phyloP scores from a whole-genome alignment of 1,140 invertebrate species.

The Heliothis subflexa region DNA sequence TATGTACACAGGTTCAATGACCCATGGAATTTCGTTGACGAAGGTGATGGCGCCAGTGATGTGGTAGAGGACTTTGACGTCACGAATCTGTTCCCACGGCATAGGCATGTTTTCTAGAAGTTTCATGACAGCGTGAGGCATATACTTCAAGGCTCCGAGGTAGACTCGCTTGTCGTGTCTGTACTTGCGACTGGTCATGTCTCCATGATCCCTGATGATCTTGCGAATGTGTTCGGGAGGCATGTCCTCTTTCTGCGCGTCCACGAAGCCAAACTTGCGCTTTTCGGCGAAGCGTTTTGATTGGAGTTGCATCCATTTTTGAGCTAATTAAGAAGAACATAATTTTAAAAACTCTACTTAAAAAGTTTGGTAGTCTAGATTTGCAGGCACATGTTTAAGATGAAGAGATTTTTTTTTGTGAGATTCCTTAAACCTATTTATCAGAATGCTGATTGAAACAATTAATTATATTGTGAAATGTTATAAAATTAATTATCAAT shows the following conservation, averaged over 20 bases:
- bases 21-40: conserved; percentile 99
- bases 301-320: conserved; percentile 99
- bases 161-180: conserved; percentile 99
- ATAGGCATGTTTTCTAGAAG: conserved; percentile 99
- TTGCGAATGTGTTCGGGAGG: conserved; percentile 99
- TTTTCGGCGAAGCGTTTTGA: conserved; percentile 99
- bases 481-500: not conserved
- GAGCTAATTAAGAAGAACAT: conserved; percentile 85
- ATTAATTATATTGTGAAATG: not conserved
- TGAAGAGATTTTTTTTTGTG: no score
- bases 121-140: conserved; percentile 99
- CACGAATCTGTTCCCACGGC: conserved; percentile 99
- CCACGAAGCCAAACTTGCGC: conserved; percentile 99
- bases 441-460: no score
- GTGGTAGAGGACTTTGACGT: conserved; percentile 98
- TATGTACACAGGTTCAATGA: conserved; percentile 99
- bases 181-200: conserved; percentile 99
- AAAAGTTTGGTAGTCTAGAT: no score
- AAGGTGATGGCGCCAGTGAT: conserved; percentile 99
- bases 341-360: no score
- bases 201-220: conserved; percentile 99
- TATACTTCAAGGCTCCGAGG: conserved; percentile 99
- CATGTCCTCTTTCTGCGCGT: conserved; percentile 99
- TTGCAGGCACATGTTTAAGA: no score
- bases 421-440: no score